phyloP scores from a whole-genome alignment of 2,113 vertebrate genomes.

The Ramphastos sulfuratus region DNA sequence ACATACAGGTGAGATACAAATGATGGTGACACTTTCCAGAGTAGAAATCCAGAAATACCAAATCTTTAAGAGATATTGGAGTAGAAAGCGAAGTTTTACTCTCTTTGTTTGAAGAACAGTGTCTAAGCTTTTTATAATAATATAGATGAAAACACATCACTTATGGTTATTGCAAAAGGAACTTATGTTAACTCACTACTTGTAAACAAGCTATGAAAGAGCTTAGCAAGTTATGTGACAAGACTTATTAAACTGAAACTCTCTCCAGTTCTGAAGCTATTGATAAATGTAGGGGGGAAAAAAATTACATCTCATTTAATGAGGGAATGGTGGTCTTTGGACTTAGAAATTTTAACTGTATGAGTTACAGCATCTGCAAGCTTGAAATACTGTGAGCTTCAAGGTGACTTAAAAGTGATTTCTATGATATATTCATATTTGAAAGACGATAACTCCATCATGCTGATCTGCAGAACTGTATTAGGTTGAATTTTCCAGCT shows the following conservation, averaged over 20 bases:
- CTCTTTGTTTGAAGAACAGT: neutral
- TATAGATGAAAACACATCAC: neutral
- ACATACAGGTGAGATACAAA: fast-evolving
- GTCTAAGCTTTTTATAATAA: neutral
- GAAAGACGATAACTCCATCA: neutral
- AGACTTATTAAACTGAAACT: neutral
- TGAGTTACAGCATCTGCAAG: neutral
- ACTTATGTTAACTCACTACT: neutral
- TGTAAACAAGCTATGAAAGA: neutral
- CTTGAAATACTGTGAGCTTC: neutral
- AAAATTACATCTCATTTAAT: neutral
- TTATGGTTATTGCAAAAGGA: neutral
- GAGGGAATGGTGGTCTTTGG: neutral
- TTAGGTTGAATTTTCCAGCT: neutral
- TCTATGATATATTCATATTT: neutral
- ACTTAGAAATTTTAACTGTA: neutral
- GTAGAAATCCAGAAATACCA: neutral
- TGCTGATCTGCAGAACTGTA: neutral
- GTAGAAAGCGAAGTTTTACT: neutral
- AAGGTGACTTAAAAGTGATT: neutral
- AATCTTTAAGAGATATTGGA: neutral
- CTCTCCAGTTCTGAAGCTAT: neutral
- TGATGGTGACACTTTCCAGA: fast-evolving
- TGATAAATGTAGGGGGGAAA: neutral
- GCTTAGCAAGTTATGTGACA: neutral